These are phyloP conservation scores for Fregata magnificens DNA, from an alignment of 2,113 vertebrate genomes.

Conservation along the genomic window DNA sequence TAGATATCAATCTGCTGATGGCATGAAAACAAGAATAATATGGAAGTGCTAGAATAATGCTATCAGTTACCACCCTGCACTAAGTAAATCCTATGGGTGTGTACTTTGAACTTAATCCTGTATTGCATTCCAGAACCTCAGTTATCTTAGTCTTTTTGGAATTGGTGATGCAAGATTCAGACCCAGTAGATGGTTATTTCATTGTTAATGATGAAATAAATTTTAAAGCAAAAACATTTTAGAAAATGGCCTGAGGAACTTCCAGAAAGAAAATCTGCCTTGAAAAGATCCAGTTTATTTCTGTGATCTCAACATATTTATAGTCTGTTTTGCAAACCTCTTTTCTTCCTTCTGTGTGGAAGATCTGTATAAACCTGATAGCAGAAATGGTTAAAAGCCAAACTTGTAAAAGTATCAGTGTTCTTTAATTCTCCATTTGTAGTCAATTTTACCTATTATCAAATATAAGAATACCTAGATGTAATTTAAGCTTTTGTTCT, in stretches of 20 bases:
- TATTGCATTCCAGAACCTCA: background rate
- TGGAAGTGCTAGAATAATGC: background rate
- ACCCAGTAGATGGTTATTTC: background rate
- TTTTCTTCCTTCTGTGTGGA: background rate
- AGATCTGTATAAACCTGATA: background rate
- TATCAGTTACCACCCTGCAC: background rate
- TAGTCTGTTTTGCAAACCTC: background rate
- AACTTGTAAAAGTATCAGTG: background rate
- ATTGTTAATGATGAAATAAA: background rate
- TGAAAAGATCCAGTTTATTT: background rate
- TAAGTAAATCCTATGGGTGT: background rate
- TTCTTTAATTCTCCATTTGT: background rate
- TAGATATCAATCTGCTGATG: background rate
- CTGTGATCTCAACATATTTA: background rate
- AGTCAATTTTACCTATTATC: background rate
- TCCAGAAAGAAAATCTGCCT: background rate
- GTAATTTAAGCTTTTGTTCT: background rate
- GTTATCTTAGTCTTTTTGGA: background rate
- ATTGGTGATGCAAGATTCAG: background rate
- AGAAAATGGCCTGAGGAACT: background rate
- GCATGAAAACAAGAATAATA: background rate
- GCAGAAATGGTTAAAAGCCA: background rate
- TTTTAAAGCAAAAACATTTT: background rate
- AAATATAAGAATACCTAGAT: background rate
- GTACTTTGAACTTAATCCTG: background rate